Base-by-base conservation (phyloP, 2,113 vertebrate genomes). In the Prietella phreatophila region DNA sequence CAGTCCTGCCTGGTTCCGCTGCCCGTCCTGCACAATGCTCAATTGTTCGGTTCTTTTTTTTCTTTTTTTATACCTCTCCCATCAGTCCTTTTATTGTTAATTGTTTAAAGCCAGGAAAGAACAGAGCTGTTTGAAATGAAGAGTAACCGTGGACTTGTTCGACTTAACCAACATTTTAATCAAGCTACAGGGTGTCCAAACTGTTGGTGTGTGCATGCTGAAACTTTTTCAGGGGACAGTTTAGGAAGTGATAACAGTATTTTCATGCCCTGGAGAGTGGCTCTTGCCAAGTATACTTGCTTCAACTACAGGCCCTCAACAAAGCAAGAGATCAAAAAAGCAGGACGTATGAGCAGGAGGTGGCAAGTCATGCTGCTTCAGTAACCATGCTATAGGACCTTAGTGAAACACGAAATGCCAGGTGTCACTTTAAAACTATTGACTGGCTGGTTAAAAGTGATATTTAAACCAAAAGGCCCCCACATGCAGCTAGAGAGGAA, bases 21-120 rank as follows among this genome's bases (percentile, higher is more conserved):
- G 80, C 53, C 53, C 19, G 0, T 53, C 19, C 25, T 60, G 50
- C 85, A 91, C 90, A 89, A 91, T 88, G 82, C 76, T 14, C 30
- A 71, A 89, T 88, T 91, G 88, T 91, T 89, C 55, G 0, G 17
- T 55, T 0, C 17, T 75, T 63, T 55, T 67, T 1, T 22, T 55
- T 0, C 17, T 75, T 63, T 55, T 67, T 58, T 71, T 20, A 19
- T 5, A 61, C 50, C 30, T 73, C 80, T 83, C 78, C 63, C 55
- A 75, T 88, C 75, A 61, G 36, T 79, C 55, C 67, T 81, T 81
- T 88, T 86, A 86, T 88, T 89, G 87, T 90, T 89, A 89, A 87
- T 89, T 91, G 79, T 86, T 91, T 13, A 60, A n/a, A 56, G 81
- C 14, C 73, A 60, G 86, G 75, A 88, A 88, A 47, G 10, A 71